Evolutionary conservation across 1,140 invertebrate species (phyloP), one percentile per base, ranked within the genome.

Genomic region (Heliconius hermathena): DNA sequence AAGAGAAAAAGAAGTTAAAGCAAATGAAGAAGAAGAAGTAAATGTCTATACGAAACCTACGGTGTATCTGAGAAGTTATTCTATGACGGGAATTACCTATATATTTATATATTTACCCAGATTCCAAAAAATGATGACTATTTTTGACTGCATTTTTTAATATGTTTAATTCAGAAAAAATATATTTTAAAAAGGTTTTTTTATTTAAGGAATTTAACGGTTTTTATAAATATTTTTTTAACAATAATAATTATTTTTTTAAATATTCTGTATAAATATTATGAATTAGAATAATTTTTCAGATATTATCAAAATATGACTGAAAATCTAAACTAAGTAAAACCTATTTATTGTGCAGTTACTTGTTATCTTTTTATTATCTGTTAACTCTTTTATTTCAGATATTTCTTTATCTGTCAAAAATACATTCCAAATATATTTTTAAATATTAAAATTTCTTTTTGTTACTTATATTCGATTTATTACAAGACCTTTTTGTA

Each of bases 1-100:
- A 97, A 93, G 97, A 97, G 87, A 97, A 97, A 90, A 96, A 95
- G 84, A 96, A 96, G 84, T 90, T 95, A 11, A 97, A 97, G 86
- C 95, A 96, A 86, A 87, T 95, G 90, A 96, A 96, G 77, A 96
- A 96, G 88, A 96, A 95, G 86, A 96, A 96, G 83, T 95, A 81
- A 75, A 74, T 52, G n/a, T 13, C 22, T 26, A 9, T 20, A 60
- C 6, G 38, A 8, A 22, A 20, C 46, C 36, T 41, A n/a, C 16
- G 22, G 29, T 60, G 26, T 71, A 41, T 60, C 66, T 77, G 66
- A 49, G 46, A 60, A 71, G 70, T n/a, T 77, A 52, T 49, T 70
- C 66, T 41, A 73, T 73, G 8, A 26, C 2, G n/a, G 38, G n/a
- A 60, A 60, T 22, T 26, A 60, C 54, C n/a, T 60, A 22, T 22